phyloP scores from a whole-genome alignment of 2,113 vertebrate species.

The Uria aalge region DNA sequence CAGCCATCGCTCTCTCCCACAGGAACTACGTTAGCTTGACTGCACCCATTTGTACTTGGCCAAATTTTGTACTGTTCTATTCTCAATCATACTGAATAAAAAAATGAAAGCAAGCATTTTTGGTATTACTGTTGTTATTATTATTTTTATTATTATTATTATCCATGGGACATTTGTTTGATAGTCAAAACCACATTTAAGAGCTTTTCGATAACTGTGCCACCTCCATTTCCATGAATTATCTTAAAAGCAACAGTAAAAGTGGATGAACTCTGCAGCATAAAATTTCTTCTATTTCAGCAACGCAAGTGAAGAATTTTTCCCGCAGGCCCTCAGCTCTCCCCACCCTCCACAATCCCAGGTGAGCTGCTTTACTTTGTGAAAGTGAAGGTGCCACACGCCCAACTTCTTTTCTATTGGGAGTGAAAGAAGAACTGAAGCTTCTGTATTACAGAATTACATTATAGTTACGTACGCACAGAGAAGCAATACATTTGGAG shows the following conservation, averaged over 20 bases:
- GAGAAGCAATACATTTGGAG: background rate
- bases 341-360: background rate
- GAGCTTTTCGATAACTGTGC: background rate
- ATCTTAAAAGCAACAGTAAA: background rate
- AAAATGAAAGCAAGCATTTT: background rate
- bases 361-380: background rate
- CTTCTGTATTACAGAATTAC: background rate
- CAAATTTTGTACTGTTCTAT: background rate
- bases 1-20: background rate
- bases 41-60: background rate
- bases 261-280: background rate
- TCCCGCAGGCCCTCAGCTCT: background rate
- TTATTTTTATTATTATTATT: background rate
- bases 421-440: background rate
- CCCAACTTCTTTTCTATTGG: background rate
- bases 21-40: background rate
- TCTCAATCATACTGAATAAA: background rate
- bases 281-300: background rate
- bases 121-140: background rate
- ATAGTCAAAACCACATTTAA: background rate
- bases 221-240: background rate
- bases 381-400: background rate
- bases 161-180: background rate
- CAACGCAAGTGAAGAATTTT: background rate
- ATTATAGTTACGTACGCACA: rapidly evolving